Evolutionary conservation across 2,797 vertebrate species (phyloP).

Genomic region (Notamacropus eugenii): DNA sequence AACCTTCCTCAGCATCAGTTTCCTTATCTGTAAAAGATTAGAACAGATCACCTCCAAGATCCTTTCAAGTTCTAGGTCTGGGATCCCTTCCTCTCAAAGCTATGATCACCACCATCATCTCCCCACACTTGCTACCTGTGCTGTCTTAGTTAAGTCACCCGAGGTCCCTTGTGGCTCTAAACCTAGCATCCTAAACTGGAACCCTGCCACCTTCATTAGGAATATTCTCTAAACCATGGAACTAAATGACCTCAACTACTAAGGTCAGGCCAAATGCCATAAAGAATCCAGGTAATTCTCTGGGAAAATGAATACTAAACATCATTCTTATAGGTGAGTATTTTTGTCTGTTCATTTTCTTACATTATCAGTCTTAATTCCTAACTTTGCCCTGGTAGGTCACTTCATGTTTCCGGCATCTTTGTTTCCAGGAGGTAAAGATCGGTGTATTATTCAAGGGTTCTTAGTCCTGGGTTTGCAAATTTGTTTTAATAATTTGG

Average conservation of each 20-base stretch:
- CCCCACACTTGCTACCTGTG: not conserved
- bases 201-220: not conserved
- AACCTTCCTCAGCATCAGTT: not conserved
- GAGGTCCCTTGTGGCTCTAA: not conserved
- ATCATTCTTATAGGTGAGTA: not conserved
- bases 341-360: not conserved
- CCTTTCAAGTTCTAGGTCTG: not conserved
- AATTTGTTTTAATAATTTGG: not conserved
- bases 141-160: not conserved
- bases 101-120: not conserved
- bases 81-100: not conserved
- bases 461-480: not conserved
- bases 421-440: not conserved
- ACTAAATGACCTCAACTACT: not conserved
- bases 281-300: not conserved
- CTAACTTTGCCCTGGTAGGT: conserved; percentile 7
- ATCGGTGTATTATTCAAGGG: not conserved
- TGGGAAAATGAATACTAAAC: conserved; percentile 6
- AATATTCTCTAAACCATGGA: not conserved
- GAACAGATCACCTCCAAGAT: not conserved
- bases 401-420: not conserved
- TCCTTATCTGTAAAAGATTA: not conserved
- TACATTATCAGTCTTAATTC: not conserved
- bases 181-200: not conserved
- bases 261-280: not conserved